Base-by-base conservation (phyloP, 1,140 invertebrate genomes). In the Pachyrhynchus sulphureomaculatus region DNA sequence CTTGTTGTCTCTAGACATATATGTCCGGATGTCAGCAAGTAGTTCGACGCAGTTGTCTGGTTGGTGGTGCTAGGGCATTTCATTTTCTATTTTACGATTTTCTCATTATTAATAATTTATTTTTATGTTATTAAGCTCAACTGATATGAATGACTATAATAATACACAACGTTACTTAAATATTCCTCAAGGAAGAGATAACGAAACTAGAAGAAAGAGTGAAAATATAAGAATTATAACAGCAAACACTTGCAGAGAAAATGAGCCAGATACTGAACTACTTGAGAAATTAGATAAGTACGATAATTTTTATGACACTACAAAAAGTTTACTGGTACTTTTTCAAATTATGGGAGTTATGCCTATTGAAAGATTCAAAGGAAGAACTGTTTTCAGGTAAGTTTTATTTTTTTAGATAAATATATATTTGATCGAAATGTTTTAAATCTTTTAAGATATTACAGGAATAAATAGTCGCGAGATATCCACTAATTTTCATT, bases 311-410 rank as follows among this genome's bases (percentile, higher is more conserved):
- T 86, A 86, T 67, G 72, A 82, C 9, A 86, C 82, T 0, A 87
- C 85, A 0, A 86, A 86, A 68, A 86, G 83, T 67, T 72, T 87
- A 34, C 67, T 87, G 51, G 83, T 84, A 1, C 72, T 87, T 0
- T 87, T 87, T 62, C 85, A 87, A 72, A 83, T 86, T 20, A 86
- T 86, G 84, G 85, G 85, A n/a, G 79, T 86, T 0, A 86, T 87
- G 85, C 85, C 85, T 0, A 86, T 87, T 15, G 84, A 85, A 76
- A 77, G 85, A 55, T 81, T 82, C 13, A 78, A 76, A 59, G 76
- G 82, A 77, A 75, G 70, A 52, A 75, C 72, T 1, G 69, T 72
- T 15, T 76, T 70, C 44, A 71, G 70, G 73, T 73, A 65, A 37
- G 23, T 32, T 17, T 26, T 45, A 32, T n/a, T 20, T 18, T 21